Evolutionary conservation across 1,140 invertebrate genomes (phyloP), one percentile per base, ranked within the genome.

Genomic region (Physella acuta): DNA sequence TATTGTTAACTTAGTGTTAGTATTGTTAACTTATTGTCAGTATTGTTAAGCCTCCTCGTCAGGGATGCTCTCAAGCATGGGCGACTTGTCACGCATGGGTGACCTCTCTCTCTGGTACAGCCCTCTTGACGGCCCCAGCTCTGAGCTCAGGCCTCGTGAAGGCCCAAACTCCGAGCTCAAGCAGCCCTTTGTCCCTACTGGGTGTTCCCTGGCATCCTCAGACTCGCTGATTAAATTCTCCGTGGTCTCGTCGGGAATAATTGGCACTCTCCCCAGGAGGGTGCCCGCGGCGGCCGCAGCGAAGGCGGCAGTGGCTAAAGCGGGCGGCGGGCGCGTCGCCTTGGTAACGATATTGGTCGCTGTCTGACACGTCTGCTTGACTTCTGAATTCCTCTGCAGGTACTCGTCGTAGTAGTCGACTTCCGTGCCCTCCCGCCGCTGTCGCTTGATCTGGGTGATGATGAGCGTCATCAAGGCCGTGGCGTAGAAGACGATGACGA

Each of bases 341-440:
- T 33, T 3, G 11, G 63, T 16, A 2, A 75, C 64, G 3, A 75
- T 31, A 30, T 52, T 62, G 44, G 70, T 68, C 44, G 73, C 73
- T 24, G 67, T 72, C 24, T 72, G 67, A 39, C 73, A 75, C 1
- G 73, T 78, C 20, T 70, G 62, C 55, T 75, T 76, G 20, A 78
- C 70, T 44, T 75, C 73, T 36, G 71, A 70, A 49, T 80, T 80
- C 17, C 80, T 28, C 56, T 80, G 76, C 5, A 82, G 66, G 70
- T 82, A 78, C 60, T 82, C 80, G 67, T 82, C 79, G 73, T 80
- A 82, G 68, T 82, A 82, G 52, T 82, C 80, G 3, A 79, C 72
- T 49, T 82, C 80, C 11, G 73, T 74, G 3, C 76, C 78, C 65
- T 78, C 78, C 2, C 79, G 65, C 14, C 76, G 73, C 68, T 79